Evolutionary conservation across 2,888 invertebrate genomes (phyloP), one percentile per base, ranked within the genome.

Genomic region (Nasonovia ribisnigri): DNA sequence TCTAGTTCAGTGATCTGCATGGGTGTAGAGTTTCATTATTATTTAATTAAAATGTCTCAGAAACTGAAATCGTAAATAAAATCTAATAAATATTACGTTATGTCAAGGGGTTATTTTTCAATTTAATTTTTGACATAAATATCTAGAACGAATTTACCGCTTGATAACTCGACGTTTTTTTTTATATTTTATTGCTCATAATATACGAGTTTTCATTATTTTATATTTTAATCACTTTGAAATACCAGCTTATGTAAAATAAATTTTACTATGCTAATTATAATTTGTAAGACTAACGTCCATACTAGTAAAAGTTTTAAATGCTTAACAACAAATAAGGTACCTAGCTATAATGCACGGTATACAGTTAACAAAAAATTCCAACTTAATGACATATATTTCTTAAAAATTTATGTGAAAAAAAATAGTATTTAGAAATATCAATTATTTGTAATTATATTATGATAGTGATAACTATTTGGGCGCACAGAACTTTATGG

Each of bases 11-110:
- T 43, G 89, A 89, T 57, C 60, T 89, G 16, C 60, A 60, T 43
- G 43, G 57, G 42, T 88, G 54, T 57, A 26, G 24, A 57, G 11
- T 42, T 88, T 88, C 42, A 88, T 88, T 88, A 57, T 88, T 36
- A 88, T 88, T 88, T 88, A 88, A 57, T 88, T 57, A 42, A 88
- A 88, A 88, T 88, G 26, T 88, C 51, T 88, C 88, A 36, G 26
- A 26, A 54, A 26, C 57, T 36, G 26, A 54, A 88, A 77, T 77
- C 36, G 77, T 77, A 36, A 20, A 77, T 20, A 36, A 77, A 77
- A 36, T 24, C 36, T 77, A 77, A 77, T 77, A 77, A 77, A 77
- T 77, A 77, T 36, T 77, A 24, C 77, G 20, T 77, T 77, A 36
- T 77, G 8, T 42, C 36, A 77, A 77, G 77, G 77, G 77, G 77